Base-by-base conservation (phyloP, 2,113 vertebrate species). In the Canis aureus region DNA sequence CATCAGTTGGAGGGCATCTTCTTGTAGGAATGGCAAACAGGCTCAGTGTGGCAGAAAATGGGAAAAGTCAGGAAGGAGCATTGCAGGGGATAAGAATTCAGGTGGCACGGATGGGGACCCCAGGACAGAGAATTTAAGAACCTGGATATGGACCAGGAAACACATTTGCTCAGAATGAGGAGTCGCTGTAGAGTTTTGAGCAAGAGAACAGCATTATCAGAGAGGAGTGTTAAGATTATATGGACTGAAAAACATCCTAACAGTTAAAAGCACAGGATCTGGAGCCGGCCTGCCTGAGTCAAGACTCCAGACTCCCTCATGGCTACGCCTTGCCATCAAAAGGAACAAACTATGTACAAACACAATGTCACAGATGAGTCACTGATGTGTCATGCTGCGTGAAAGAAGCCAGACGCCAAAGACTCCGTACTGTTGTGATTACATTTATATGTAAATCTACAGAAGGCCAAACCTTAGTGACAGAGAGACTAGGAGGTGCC, bases 1-100 rank as follows among this genome's bases (percentile, higher is more conserved):
- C 8, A 3, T 55, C 43, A 95, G 51, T 73, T 84, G 15, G 51
- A 74, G 71, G 16, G 16, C 27, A 69, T 53, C 25, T 82, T 25
- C 22, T 57, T 35, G 23, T 19, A 73, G 15, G 25, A 67, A 55
- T 83, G 79, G 66, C 15, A 92, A 89, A 87, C 23, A 55, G 53
- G 20, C n/a, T 57, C 29, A 78, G 7, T 49, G 29, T 69, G n/a
- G 20, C 6, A 95, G 80, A 38, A 97, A 94, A 96, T 64, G 29
- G 59, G 71, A 55, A 55, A 83, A 93, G 15, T 91, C 11, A 62
- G 23, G 17, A 91, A 92, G 16, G 22, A 83, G 80, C 2, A 66
- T 87, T 23, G 7, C 0, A 16, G 27, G 51, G 5, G 67, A 64
- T 16, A 6, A 43, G 85, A 91, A 35, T n/a, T 38, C 76, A 38